Base-by-base conservation (phyloP, 35 echinoderm and acorn worm species). In the Amphiura filiformis region DNA sequence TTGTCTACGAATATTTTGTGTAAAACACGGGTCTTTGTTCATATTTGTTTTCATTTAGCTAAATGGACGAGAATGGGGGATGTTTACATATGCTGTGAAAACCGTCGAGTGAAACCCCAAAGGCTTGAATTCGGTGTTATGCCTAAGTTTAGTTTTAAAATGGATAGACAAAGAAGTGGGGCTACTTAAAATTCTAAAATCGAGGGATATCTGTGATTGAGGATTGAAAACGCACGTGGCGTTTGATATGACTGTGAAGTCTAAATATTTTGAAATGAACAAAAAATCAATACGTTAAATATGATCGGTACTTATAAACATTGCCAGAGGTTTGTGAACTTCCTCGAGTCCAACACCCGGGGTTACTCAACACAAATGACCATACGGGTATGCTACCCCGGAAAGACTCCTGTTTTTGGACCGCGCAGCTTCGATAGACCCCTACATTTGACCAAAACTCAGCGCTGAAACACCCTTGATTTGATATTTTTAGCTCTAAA, bases 251-350 rank as follows among this genome's bases (percentile, higher is more conserved):
- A 30, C 26, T 18, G 61, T n/a, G 7, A 70, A 26, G 9, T 70
- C 61, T 70, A 70, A 70, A 70, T 70, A 70, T 70, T 70, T 70
- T 70, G 28, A n/a, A 70, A 70, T 70, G 44, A 52, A 52, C 7
- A 20, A 7, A 70, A 70, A 70, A 70, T 70, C 61, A 70, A 70
- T 15, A 15, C 61, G 3, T 15, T 30, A 70, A 70, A 70, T 70
- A 11, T 47, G 41, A 17, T 17, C 17, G 41, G n/a, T n/a, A n/a
- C n/a, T n/a, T n/a, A n/a, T n/a, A n/a, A n/a, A n/a, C n/a, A n/a
- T n/a, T n/a, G n/a, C n/a, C n/a, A n/a, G n/a, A n/a, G n/a, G n/a
- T n/a, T n/a, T n/a, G n/a, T n/a, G n/a, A n/a, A n/a, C n/a, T n/a
- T n/a, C n/a, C n/a, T n/a, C n/a, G n/a, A n/a, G n/a, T n/a, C n/a